Evolutionary conservation across 2,113 vertebrate species (phyloP), one percentile per base, ranked within the genome.

Genomic region (Prunella fulvescens): DNA sequence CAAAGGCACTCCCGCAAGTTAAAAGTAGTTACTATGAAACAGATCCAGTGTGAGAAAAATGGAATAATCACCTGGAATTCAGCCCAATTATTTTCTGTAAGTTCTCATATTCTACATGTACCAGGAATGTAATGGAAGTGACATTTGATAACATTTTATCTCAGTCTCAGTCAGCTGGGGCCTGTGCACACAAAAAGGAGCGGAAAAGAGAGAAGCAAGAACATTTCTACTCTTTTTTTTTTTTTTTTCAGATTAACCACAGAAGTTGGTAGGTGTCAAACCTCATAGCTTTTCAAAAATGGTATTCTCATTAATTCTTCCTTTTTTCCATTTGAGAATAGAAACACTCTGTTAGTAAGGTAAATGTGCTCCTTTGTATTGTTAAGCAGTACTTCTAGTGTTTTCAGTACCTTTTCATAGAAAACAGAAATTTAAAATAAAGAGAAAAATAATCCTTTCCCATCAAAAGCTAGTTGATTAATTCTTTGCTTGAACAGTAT

Each of bases 231-330:
- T 58, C 8, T 18, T 44, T 79, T 76, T 66, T n/a, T 54, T 37
- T 37, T 50, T 90, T 88, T 91, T 82, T 14, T 58, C n/a, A 74
- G 18, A 78, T 67, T 48, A 94, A 44, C 88, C 88, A 69, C 92
- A 92, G 44, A 83, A 95, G 18, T 48, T n/a, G 60, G 86, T 90
- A 86, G 93, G 94, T 94, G 92, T 94, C 44, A 90, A 94, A 92
- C 47, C 60, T 92, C 60, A 62, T 2, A 31, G 2, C 29, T 93
- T 89, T 94, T 78, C 60, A 88, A 50, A 56, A 53, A 47, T 37
- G 19, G 26, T 70, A 64, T 60, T 78, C 81, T 92, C 51, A 87
- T 91, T 92, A 86, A 40, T 39, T 56, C 35, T 29, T 60, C 48
- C 53, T 83, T 81, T 62, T 90, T 92, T 64, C 85, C 88, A 53